Conservation (phyloP, 2,888 invertebrate species). For the Cyrtodaria siliqua region DNA sequence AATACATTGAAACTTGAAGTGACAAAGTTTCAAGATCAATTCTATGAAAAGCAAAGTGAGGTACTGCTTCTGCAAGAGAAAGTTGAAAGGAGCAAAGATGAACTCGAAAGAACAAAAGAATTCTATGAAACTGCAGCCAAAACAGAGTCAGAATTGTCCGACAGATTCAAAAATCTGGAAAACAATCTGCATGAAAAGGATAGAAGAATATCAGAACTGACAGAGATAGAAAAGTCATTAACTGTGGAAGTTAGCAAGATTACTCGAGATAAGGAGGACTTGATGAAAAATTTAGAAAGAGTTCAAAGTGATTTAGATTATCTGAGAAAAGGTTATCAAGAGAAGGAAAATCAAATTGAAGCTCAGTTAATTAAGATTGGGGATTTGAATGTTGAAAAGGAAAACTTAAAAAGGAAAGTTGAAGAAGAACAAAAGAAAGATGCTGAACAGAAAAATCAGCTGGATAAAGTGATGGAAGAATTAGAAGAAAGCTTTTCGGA, state of each 20-base stretch:
- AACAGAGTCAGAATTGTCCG: conserved; percentile 59
- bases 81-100: conserved; percentile 39
- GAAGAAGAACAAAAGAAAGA: conserved; percentile 28
- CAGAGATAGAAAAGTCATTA: conserved; percentile 48
- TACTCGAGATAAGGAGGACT: conserved; percentile 43
- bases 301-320: conserved; percentile 44
- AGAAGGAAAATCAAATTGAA: conserved; percentile 48
- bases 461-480: conserved; percentile 25
- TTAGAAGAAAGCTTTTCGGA: conserved; percentile 32
- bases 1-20: conserved; percentile 30
- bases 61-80: conserved; percentile 51
- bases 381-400: conserved; percentile 37
- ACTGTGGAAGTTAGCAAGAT: conserved; percentile 55
- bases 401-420: conserved; percentile 33
- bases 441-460: conserved; percentile 11
- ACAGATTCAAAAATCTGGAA: conserved; percentile 53
- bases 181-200: conserved; percentile 50
- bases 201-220: conserved; percentile 47
- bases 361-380: conserved; percentile 23
- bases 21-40: conserved; percentile 46
- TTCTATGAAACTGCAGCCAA: conserved; percentile 55
- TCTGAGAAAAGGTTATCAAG: conserved; percentile 48
- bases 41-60: conserved; percentile 63
- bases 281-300: conserved; percentile 32
- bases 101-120: conserved; percentile 55